Conservation (phyloP, 2,888 invertebrate species). For the Temnothorax unifasciatus region DNA sequence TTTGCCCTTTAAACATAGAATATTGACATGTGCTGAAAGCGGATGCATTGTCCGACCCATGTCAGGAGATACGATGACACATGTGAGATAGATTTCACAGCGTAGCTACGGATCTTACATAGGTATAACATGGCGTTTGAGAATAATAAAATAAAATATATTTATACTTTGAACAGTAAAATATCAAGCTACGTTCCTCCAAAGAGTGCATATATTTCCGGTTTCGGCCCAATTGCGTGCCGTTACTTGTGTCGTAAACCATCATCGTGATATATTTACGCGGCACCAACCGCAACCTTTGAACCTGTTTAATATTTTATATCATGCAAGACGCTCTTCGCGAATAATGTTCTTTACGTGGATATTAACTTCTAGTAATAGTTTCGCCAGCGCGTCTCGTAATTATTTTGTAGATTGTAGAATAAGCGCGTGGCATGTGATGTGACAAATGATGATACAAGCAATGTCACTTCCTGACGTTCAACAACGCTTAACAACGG, state of each 20-base stretch:
- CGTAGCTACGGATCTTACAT: no score
- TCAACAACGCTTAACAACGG: background rate
- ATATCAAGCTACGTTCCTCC: no score
- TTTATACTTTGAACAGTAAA: background rate
- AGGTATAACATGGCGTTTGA: no score
- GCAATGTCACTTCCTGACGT: background rate
- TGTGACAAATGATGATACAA: background rate
- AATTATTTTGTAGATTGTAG: constrained; percentile 24
- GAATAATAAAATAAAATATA: background rate
- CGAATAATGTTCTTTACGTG: background rate
- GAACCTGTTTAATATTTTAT: background rate
- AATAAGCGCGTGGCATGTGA: background rate
- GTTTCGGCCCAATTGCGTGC: background rate
- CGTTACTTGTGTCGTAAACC: background rate
- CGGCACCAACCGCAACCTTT: background rate
- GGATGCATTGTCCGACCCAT: constrained; percentile 16
- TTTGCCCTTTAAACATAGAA: background rate
- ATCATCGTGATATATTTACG: constrained; percentile 8
- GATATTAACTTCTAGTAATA: constrained; percentile 20
- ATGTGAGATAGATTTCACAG: constrained; percentile 20
- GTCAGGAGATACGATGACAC: constrained; percentile 1
- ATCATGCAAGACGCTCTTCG: background rate
- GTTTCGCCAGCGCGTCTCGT: background rate
- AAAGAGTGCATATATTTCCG: background rate
- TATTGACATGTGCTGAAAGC: constrained; percentile 26